Conservation (phyloP, 2,797 vertebrate species). For the Oreortyx pictus region DNA sequence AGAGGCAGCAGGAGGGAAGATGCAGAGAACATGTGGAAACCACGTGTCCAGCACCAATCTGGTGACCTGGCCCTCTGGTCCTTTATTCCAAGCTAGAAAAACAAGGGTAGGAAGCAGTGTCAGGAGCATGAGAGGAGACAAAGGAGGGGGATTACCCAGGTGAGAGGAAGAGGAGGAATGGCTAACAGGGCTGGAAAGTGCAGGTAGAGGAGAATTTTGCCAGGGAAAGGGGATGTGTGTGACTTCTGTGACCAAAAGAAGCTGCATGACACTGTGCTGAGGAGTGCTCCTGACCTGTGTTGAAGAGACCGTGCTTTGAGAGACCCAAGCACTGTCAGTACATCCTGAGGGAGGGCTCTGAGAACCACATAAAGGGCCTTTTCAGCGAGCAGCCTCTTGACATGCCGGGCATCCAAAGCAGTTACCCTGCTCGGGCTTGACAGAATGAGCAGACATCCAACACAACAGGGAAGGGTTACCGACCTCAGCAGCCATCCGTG, state of each 20-base stretch:
- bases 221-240: neutral
- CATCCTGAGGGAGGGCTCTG: neutral
- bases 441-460: neutral
- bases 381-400: conserved; percentile 9
- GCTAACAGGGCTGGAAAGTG: conserved; percentile 23
- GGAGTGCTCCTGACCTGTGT: neutral
- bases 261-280: fast-evolving
- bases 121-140: conserved; percentile 40
- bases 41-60: conserved; percentile 13
- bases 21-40: conserved; percentile 55
- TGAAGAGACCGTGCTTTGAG: neutral
- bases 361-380: neutral
- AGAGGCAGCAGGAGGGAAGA: neutral
- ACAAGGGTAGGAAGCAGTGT: conserved; percentile 3
- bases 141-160: conserved; percentile 7
- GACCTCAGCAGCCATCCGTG: neutral
- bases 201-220: neutral
- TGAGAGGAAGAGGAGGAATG: neutral
- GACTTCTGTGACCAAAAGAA: conserved; percentile 2
- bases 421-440: neutral
- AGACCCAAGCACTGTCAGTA: neutral
- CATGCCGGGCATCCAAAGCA: neutral
- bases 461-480: neutral
- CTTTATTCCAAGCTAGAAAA: conserved; percentile 31
- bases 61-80: conserved; percentile 37